Evolutionary conservation across 2,888 invertebrate species (phyloP), one percentile per base, ranked within the genome.

Genomic region (Stegophylla sp.): DNA sequence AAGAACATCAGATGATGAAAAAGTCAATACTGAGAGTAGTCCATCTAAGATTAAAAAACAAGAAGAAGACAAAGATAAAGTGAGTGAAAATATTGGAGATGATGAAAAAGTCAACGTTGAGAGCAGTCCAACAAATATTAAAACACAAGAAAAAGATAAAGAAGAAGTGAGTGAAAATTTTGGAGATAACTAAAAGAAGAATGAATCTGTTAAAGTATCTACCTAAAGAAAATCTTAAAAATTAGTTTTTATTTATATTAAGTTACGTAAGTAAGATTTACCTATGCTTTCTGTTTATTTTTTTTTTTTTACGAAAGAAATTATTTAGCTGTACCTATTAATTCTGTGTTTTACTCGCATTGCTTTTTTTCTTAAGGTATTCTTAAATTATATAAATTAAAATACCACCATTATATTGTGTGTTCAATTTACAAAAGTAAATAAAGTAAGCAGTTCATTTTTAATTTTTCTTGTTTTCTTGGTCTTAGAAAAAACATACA

Each of bases 1-100:
- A 79, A 82, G 20, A 79, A 82, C 51, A 75, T 20, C 45, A 76
- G 61, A 71, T 45, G 53, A 34, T 75, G 41, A 82, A 67, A 81
- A 66, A n/a, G 76, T 28, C 72, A 69, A 76, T 71, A 1, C 17
- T 76, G 41, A 66, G n/a, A 53, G 43, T 43, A 53, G 13, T 66
- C 26, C 73, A 0, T 13, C n/a, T 13, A 64, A 75, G 51, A 5
- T 75, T 64, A 28, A 75, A 53, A 64, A 75, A 41, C 51, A n/a
- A 23, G 64, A 75, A 17, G 51, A 75, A 28, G 48, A 48, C 34
- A 28, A 23, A 23, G 56, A 74, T 3, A n/a, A 71, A 9, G 20
- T 34, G 23, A 23, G 53, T 23, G 56, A 61, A 45, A n/a, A 73
- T 45, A 0, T n/a, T 3, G 12, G 9, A 56, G 56, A 56, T 10